A percentile compares a stretch with the other conserved stretches of the same genome.
Conservation (phyloP, 1,140 invertebrate species). For the Lasioglossum baleicum region DNA sequence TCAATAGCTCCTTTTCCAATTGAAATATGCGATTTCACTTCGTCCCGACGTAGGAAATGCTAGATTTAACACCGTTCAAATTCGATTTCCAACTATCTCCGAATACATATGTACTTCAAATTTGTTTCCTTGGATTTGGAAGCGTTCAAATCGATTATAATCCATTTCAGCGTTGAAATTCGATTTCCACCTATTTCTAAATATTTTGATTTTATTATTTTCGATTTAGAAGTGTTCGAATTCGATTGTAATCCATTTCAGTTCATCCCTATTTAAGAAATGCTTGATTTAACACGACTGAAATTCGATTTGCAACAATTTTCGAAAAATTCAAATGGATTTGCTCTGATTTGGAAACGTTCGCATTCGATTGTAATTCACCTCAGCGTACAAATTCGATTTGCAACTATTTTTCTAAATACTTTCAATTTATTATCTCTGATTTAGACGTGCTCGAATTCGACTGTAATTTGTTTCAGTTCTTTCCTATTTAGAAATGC, state of each 20-base stretch:
- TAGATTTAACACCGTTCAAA: background rate
- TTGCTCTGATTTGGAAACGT: background rate
- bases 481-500: no score
- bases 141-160: background rate
- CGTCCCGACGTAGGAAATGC: no score
- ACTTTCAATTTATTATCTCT: no score
- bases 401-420: no score
- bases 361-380: background rate
- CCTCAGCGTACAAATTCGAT: background rate
- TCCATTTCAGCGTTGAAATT: background rate
- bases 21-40: background rate
- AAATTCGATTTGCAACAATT: background rate
- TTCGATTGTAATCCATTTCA: background rate
- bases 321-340: no score
- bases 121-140: no score
- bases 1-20: background rate
- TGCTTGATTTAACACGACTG: no score
- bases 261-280: no score
- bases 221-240: background rate
- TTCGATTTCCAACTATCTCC: background rate
- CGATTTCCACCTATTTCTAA: background rate
- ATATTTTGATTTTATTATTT: no score
- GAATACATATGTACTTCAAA: no score
- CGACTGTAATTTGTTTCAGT: background rate
- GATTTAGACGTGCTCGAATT: background rate